Conservation (phyloP, 2,888 invertebrate species). For the Labia minor region DNA sequence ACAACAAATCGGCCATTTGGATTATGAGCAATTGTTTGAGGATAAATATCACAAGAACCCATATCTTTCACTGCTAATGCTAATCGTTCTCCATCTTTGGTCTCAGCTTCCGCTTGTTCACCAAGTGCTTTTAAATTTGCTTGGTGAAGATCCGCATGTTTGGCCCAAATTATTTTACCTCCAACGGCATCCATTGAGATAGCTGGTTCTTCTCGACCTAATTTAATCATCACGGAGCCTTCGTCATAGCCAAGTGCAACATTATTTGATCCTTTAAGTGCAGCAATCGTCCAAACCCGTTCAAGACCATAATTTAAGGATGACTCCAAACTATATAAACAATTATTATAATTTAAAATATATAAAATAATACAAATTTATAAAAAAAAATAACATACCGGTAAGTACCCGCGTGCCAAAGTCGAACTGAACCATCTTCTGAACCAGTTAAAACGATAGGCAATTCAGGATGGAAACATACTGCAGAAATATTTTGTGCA, state of each 20-base stretch:
- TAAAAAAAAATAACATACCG: conserved; percentile 35
- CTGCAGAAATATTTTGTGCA: conserved; percentile 86
- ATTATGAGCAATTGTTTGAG: conserved; percentile 95
- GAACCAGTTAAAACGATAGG: conserved; percentile 95
- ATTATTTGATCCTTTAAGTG: conserved; percentile 87
- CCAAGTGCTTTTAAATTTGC: conserved; percentile 79
- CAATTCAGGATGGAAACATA: conserved; percentile 95
- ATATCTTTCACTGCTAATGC: conserved; percentile 95
- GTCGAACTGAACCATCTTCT: conserved; percentile 92
- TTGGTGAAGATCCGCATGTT: conserved; percentile 96
- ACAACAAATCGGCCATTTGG: conserved; percentile 93
- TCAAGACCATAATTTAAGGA: conserved; percentile 97
- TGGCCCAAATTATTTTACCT: conserved; percentile 98
- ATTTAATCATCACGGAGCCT: conserved; percentile 88
- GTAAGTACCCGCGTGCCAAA: conserved; percentile 99
- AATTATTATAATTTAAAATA: background rate
- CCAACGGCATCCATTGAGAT: conserved; percentile 98
- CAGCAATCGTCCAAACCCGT: conserved; percentile 92
- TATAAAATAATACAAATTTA: background rate
- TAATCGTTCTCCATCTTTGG: conserved; percentile 84
- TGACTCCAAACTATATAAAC: conserved; percentile 58
- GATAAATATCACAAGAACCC: conserved; percentile 99
- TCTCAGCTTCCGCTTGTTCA: conserved; percentile 55
- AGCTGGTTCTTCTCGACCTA: conserved; percentile 97
- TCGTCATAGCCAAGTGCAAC: conserved; percentile 96